A percentile compares a stretch with the other conserved stretches of the same genome.
Evolutionary conservation across 35 echinoderm and acorn worm species (phyloP).

Genomic region (Hemicentrotus pulcherrimus): DNA sequence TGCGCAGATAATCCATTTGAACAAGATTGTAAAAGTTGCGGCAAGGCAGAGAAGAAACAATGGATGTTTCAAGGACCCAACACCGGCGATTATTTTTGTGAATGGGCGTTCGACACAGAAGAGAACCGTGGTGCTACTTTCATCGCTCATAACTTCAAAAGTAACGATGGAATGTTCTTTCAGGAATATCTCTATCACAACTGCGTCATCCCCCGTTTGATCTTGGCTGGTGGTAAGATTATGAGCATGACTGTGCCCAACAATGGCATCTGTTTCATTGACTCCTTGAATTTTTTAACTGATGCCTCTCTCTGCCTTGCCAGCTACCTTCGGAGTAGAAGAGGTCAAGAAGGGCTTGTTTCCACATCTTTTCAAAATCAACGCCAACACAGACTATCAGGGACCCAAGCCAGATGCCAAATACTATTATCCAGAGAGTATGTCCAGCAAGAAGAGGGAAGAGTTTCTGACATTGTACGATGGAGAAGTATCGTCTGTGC

Average conservation of each 20-base stretch:
- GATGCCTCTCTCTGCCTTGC: no score
- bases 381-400: constrained; percentile 46
- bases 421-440: constrained; percentile 66
- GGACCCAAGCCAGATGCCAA: constrained; percentile 56
- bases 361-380: no score
- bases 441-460: constrained; percentile 45
- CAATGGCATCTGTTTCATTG: constrained; percentile 57
- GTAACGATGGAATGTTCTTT: constrained; percentile 75
- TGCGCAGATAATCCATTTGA: constrained; percentile 43
- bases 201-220: constrained; percentile 58
- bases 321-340: no score
- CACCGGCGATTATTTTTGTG: constrained; percentile 55
- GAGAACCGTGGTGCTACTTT: constrained; percentile 6
- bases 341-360: no score
- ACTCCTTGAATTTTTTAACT: no score
- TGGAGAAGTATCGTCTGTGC: constrained; percentile 9
- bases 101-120: constrained; percentile 54
- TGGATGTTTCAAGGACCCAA: constrained; percentile 60
- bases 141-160: constrained; percentile 83
- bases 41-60: constrained; percentile 45
- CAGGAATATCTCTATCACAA: constrained; percentile 55
- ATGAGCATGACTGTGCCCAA: constrained; percentile 47
- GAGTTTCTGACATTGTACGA: constrained; percentile 64
- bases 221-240: constrained; percentile 67
- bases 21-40: constrained; percentile 44